These are phyloP conservation scores for Asobara japonica DNA, from an alignment of 1,140 invertebrate genomes.

Conservation along the genomic window DNA sequence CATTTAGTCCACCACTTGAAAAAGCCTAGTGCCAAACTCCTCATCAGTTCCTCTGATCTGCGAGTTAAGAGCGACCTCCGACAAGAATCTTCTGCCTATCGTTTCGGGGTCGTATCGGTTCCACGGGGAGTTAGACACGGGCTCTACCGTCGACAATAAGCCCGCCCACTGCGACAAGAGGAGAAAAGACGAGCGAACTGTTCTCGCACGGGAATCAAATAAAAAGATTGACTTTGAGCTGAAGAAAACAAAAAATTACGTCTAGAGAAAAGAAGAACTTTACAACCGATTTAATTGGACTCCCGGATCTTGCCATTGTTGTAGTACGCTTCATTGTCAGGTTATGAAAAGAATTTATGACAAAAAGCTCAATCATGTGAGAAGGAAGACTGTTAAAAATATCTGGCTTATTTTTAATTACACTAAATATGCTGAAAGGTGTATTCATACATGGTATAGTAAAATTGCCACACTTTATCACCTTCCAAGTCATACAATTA, in stretches of 20 bases:
- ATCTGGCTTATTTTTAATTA: too few relatives aligned
- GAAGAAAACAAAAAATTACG: neutral
- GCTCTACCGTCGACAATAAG: neutral
- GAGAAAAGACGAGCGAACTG: neutral
- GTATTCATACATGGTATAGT: too few relatives aligned
- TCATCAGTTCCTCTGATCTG: neutral
- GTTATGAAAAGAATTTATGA: neutral
- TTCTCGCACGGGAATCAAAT: neutral
- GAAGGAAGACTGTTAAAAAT: too few relatives aligned
- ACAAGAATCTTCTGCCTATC: neutral
- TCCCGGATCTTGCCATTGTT: constrained; percentile 8
- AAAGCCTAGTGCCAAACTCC: neutral
- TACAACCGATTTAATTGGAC: constrained; percentile 1
- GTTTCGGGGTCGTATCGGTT: neutral
- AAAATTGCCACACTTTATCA: too few relatives aligned
- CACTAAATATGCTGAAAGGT: too few relatives aligned
- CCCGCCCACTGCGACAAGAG: constrained; percentile 12
- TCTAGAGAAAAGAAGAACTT: neutral
- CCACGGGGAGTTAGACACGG: neutral
- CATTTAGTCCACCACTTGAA: too few relatives aligned
- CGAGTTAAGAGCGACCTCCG: neutral
- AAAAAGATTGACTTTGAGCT: neutral
- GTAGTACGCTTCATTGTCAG: neutral
- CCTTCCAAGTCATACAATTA: too few relatives aligned
- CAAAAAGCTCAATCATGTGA: too few relatives aligned